phyloP scores from a whole-genome alignment of 2,888 invertebrate genomes.

The Agriopis marginaria region DNA sequence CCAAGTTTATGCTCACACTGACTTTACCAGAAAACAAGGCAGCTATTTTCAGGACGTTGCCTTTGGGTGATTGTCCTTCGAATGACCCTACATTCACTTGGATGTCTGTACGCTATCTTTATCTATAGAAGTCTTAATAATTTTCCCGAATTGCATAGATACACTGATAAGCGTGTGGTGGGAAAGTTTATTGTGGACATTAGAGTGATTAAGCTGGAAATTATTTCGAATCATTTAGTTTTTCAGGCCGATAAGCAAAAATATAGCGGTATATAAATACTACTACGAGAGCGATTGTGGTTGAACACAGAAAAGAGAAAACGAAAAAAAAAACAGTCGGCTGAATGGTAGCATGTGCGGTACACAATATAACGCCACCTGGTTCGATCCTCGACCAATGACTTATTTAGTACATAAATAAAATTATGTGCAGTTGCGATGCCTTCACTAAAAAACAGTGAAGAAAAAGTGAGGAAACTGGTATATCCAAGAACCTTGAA shows the following conservation, averaged over 20 bases:
- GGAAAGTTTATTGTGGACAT: neutral
- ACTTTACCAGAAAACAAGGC: conserved; percentile 60
- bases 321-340: too few species aligned
- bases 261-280: too few species aligned
- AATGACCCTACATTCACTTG: conserved; percentile 63
- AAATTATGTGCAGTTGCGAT: too few species aligned
- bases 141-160: conserved; percentile 16
- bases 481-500: too few species aligned
- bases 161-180: conserved; percentile 1
- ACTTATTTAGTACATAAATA: too few species aligned
- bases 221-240: neutral
- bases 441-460: too few species aligned
- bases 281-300: too few species aligned
- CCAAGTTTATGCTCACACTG: conserved; percentile 45
- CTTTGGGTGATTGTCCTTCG: conserved; percentile 67
- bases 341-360: too few species aligned
- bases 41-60: conserved; percentile 65
- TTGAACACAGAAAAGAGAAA: too few species aligned
- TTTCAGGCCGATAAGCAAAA: neutral
- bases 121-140: conserved; percentile 24
- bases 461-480: too few species aligned
- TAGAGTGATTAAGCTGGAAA: neutral
- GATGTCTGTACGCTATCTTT: conserved; percentile 49
- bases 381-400: too few species aligned
- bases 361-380: too few species aligned